Evolutionary conservation across 2,797 vertebrate genomes (phyloP).

Genomic region (Labroides dimidiatus): DNA sequence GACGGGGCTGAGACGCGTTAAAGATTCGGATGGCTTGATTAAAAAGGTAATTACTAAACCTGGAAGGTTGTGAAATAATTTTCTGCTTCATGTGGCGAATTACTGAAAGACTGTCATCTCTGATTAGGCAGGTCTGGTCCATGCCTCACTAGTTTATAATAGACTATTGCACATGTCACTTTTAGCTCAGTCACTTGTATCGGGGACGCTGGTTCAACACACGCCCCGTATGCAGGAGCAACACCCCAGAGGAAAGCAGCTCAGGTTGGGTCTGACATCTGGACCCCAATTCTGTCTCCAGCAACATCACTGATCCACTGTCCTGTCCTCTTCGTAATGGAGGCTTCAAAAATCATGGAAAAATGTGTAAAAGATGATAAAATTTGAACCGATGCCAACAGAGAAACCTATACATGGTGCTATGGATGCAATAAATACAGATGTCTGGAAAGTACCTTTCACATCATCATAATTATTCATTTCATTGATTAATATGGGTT

Average conservation of each 20-base stretch:
- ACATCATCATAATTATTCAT: background rate
- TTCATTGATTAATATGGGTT: too few relatives aligned
- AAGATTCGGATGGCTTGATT: conserved; percentile 66
- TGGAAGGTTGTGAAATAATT: conserved; percentile 71
- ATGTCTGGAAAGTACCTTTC: background rate
- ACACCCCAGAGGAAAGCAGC: too few relatives aligned
- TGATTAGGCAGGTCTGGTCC: conserved; percentile 44
- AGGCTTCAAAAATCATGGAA: too few relatives aligned
- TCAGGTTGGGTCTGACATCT: too few relatives aligned
- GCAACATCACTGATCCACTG: too few relatives aligned
- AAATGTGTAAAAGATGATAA: too few relatives aligned
- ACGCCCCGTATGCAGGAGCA: too few relatives aligned
- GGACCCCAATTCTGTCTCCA: too few relatives aligned
- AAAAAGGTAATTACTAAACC: conserved; percentile 75
- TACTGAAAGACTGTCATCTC: conserved; percentile 51
- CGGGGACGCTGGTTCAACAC: too few relatives aligned
- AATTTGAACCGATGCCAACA: too few relatives aligned
- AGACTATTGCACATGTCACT: background rate
- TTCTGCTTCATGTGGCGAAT: conserved; percentile 63
- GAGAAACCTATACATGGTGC: background rate
- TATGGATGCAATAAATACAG: background rate
- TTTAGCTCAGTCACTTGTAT: too few relatives aligned
- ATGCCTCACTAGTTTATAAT: conserved; percentile 15
- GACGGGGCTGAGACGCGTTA: conserved; percentile 43
- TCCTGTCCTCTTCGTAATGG: too few relatives aligned